These are phyloP conservation scores for Atrichornis clamosus DNA, from an alignment of 2,113 vertebrate species.

Conservation along the genomic window DNA sequence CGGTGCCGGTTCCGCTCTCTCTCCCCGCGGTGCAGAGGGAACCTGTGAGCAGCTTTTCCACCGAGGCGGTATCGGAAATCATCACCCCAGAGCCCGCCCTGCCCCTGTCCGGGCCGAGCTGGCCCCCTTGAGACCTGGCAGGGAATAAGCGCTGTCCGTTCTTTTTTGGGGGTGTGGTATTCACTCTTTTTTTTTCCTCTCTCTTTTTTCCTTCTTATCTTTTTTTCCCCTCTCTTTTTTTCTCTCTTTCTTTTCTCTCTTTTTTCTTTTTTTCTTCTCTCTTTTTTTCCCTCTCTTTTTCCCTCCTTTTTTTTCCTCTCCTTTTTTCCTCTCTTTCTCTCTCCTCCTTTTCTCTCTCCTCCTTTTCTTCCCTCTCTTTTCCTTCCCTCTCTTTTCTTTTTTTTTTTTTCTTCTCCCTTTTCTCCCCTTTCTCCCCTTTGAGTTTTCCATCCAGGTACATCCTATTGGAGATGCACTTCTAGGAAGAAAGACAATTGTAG, in stretches of 20 bases:
- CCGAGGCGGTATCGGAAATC: fast-evolving
- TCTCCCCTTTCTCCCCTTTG: too few relatives aligned
- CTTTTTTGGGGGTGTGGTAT: background rate
- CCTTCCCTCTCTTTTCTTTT: fast-evolving
- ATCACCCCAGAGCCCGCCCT: too few relatives aligned
- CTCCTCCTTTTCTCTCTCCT: too few relatives aligned
- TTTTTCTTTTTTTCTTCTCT: too few relatives aligned
- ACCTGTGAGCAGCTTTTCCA: background rate
- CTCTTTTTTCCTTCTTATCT: too few relatives aligned
- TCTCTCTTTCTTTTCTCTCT: too few relatives aligned
- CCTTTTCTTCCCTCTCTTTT: too few relatives aligned
- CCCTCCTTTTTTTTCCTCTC: fast-evolving
- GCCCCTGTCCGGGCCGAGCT: fast-evolving
- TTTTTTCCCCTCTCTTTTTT: too few relatives aligned
- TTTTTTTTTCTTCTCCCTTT: too few relatives aligned
- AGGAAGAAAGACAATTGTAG: background rate
- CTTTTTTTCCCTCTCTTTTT: too few relatives aligned
- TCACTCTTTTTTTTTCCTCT: too few relatives aligned
- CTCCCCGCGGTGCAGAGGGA: fast-evolving
- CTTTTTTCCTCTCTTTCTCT: background rate
- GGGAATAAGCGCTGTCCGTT: fast-evolving
- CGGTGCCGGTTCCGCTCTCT: too few relatives aligned
- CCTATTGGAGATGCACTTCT: background rate
- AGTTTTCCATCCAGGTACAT: background rate
- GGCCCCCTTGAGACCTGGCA: fast-evolving